A percentile compares a stretch with the other conserved stretches of the same genome.
Conservation (phyloP, 2,797 vertebrate genomes). For the Eutrigla gurnardus region DNA sequence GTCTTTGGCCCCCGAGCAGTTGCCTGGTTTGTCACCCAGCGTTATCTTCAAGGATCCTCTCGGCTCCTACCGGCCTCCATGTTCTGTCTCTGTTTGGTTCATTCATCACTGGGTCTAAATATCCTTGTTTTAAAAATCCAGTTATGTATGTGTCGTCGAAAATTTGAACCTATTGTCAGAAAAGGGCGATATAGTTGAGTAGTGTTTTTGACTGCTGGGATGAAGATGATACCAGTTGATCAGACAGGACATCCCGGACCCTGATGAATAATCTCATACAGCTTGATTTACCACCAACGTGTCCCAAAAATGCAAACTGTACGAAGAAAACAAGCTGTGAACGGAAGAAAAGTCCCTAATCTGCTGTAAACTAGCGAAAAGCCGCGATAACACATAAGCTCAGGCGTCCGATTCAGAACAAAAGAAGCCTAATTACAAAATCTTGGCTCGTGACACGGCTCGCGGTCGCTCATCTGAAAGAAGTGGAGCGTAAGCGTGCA, state of each 20-base stretch:
- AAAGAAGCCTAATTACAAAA: conserved; percentile 31
- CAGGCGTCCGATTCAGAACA: not conserved
- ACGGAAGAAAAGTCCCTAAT: not conserved
- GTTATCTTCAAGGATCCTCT: not conserved
- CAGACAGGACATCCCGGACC: not conserved
- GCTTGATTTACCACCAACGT: not conserved
- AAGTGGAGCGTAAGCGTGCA: conserved; percentile 23
- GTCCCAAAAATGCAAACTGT: not conserved
- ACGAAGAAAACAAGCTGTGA: not conserved
- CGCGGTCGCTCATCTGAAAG: conserved; percentile 12
- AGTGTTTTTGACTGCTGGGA: not conserved
- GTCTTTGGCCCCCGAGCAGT: not conserved
- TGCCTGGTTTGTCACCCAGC: not conserved
- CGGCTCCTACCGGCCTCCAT: not conserved
- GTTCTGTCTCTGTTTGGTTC: not conserved
- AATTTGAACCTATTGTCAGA: too few species aligned
- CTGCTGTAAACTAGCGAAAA: not conserved
- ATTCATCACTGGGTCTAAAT: not conserved
- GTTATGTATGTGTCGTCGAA: not conserved
- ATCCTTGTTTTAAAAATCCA: not conserved
- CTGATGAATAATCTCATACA: conserved; percentile 8
- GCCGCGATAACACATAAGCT: not conserved
- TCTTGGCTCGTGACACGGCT: conserved; percentile 8
- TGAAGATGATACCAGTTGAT: not conserved
- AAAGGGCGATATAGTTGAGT: not conserved